Evolutionary conservation across 2,888 invertebrate genomes (phyloP), one percentile per base, ranked within the genome.

Genomic region (Drosophila niveifrons): DNA sequence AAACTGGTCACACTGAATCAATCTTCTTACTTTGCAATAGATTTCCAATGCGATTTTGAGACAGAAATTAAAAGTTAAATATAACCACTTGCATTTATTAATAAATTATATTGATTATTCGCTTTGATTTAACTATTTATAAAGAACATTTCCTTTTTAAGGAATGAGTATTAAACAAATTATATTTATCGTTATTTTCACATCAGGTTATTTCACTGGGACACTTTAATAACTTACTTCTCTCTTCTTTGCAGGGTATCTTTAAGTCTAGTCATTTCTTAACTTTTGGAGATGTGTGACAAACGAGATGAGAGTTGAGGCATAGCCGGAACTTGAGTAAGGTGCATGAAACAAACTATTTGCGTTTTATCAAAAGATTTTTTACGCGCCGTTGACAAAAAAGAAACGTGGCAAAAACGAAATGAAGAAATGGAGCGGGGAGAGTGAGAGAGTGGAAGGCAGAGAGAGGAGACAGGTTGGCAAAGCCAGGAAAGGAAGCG

Each of bases 331-430:
- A 23, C 34, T 13, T 9, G 2, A n/a, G 53, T 44, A 59, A 62
- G 64, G 50, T 77, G 75, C 77, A 69, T 63, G 58, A 67, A 80
- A 83, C 75, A 84, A 83, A 83, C 84, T 82, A 83, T 83, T 82
- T 77, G 77, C 81, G 74, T 72, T 84, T 84, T 84, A 81, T 83
- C 82, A 83, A 83, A 74, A 72, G 79, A 72, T 75, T 72, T 81
- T 78, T 72, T 78, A 78, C 80, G 71, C 80, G 62, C 61, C 72
- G 76, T 62, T 79, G 78, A 75, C 76, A 79, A 79, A 79, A 78
- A 78, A 64, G 71, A 79, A 79, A 75, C 66, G 80, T 79, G 79
- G 79, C 67, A 67, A 50, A 72, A 72, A 66, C 46, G 56, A 68
- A 75, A 73, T 74, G 58, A 55, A 69, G 62, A 61, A 68, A 73